These are phyloP conservation scores for Poecilia latipinna DNA, from an alignment of 2,113 vertebrate genomes.

Conservation along the genomic window DNA sequence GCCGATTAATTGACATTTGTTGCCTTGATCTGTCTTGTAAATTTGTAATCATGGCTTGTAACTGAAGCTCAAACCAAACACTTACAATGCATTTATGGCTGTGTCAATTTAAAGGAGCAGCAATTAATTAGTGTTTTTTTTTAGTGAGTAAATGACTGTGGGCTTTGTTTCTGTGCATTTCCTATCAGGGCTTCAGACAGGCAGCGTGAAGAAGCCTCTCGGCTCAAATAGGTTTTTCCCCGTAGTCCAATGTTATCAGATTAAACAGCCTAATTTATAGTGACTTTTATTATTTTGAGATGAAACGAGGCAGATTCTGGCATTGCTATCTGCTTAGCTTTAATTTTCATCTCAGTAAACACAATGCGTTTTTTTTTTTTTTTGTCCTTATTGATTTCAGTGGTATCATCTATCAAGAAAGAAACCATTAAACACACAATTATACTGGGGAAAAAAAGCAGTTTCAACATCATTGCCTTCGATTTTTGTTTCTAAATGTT, in stretches of 20 bases:
- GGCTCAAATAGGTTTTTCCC: conserved; percentile 17
- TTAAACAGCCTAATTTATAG: conserved; percentile 18
- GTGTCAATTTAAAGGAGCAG: conserved; percentile 14
- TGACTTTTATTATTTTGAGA: conserved; percentile 23
- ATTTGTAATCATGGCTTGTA: conserved; percentile 32
- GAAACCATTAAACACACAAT: not conserved
- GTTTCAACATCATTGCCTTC: not conserved
- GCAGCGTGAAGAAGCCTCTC: not conserved
- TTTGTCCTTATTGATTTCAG: conserved; percentile 3
- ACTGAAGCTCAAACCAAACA: conserved; percentile 38
- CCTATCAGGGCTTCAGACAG: conserved; percentile 31
- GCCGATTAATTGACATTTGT: conserved; percentile 47
- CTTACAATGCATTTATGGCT: conserved; percentile 33
- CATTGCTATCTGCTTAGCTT: conserved; percentile 24
- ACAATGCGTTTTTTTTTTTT: not conserved
- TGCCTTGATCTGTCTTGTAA: conserved; percentile 40
- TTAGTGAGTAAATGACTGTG: conserved; percentile 8
- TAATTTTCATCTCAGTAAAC: conserved; percentile 2
- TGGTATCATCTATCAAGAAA: conserved; percentile 8
- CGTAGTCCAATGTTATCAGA: conserved; percentile 12
- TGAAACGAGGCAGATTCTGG: conserved; percentile 18
- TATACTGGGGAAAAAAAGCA: not conserved
- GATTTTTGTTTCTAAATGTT: conserved; percentile 12
- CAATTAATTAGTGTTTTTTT: conserved; percentile 15
- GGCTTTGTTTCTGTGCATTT: conserved; percentile 32